Conservation (phyloP, 2,888 invertebrate species). For the Patella caerulea region DNA sequence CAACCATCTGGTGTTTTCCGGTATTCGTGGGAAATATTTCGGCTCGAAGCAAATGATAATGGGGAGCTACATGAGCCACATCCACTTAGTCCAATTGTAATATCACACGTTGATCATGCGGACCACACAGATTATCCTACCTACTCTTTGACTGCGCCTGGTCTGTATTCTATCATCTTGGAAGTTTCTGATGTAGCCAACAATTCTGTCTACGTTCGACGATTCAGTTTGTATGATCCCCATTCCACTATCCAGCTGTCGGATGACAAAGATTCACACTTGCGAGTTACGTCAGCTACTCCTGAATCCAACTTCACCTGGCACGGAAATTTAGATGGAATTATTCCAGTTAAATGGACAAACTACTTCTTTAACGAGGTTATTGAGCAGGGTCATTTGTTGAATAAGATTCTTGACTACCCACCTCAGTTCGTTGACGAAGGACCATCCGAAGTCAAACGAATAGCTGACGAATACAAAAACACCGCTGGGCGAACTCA, state of each 20-base stretch:
- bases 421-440: conserved; percentile 31
- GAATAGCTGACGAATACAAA: not conserved
- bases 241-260: conserved; percentile 34
- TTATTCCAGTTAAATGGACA: conserved; percentile 36
- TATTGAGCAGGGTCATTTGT: conserved; percentile 35
- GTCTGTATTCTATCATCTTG: conserved; percentile 46
- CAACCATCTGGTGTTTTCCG: not conserved
- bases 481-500: conserved; percentile 38
- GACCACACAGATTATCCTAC: not conserved
- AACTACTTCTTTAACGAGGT: conserved; percentile 39
- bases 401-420: conserved; percentile 36
- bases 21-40: conserved; percentile 7
- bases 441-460: not conserved
- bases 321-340: conserved; percentile 32
- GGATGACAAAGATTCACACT: conserved; percentile 9
- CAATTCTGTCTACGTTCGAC: conserved; percentile 47
- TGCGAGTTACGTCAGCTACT: conserved; percentile 39
- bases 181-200: conserved; percentile 47
- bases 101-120: not conserved
- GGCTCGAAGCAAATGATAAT: not conserved
- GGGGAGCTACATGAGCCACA: not conserved
- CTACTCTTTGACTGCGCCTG: conserved; percentile 37
- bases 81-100: not conserved
- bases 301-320: conserved; percentile 40
- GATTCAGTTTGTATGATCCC: conserved; percentile 44